A percentile compares a stretch with the other conserved stretches of the same genome.
These are phyloP conservation scores for Vimba vimba DNA, from an alignment of 2,113 vertebrate genomes.

Conservation along the genomic window DNA sequence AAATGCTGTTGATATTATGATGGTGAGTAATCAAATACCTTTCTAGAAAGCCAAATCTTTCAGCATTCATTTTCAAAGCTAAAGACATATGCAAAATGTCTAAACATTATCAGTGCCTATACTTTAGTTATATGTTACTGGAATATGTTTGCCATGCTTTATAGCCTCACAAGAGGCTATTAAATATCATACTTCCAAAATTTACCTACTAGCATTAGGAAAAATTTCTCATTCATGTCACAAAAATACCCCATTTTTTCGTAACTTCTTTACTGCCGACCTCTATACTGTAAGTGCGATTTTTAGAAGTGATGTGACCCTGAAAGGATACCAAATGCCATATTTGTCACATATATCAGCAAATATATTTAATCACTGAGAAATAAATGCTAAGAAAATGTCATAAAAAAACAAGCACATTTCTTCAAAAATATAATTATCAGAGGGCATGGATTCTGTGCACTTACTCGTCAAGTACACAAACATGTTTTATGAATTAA, in stretches of 20 bases:
- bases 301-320: constrained; percentile 34
- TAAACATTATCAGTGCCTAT: background rate
- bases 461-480: background rate
- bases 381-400: background rate
- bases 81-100: background rate
- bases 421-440: background rate
- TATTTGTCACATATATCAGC: background rate
- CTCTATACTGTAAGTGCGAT: constrained; percentile 25
- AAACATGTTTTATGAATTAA: background rate
- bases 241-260: background rate
- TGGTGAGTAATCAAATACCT: background rate
- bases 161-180: constrained; percentile 11
- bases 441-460: background rate
- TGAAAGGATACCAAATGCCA: constrained; percentile 37
- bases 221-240: constrained; percentile 15
- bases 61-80: background rate
- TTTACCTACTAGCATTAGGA: background rate
- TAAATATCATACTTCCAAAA: constrained; percentile 24
- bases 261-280: background rate
- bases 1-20: constrained; percentile 12
- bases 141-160: background rate
- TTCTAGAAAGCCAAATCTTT: background rate
- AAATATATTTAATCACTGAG: background rate
- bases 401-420: background rate
- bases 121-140: background rate